Base-by-base conservation (phyloP, 2,113 vertebrate species). In the Callorhinus ursinus region DNA sequence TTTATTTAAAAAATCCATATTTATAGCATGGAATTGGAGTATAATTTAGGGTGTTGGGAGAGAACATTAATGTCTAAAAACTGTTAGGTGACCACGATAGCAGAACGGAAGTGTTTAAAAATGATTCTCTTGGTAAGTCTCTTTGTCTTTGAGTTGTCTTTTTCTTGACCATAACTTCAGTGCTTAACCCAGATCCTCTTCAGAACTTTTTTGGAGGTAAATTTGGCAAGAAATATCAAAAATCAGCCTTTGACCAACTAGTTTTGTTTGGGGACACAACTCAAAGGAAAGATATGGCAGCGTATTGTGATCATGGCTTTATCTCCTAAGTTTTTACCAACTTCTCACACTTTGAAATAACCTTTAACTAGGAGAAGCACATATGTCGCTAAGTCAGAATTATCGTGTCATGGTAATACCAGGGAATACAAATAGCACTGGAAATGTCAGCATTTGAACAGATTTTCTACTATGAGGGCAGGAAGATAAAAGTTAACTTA, bases 321-420 rank as follows among this genome's bases (percentile, higher is more conserved):
- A 97, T 97, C 82, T 97, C 96, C 80, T 49, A 97, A 88, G 61
- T 97, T 92, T 95, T 96, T 59, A 88, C 84, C 93, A 94, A 95
- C 88, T 96, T 93, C 92, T 97, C 86, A 87, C 86, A 97, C 93
- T 97, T 92, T 65, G 82, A 97, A 98, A 96, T 96, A 97, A 97
- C 97, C 88, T 98, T 98, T 97, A 95, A 90, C 76, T 92, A 85
- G 90, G 57, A 98, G 88, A 97, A 90, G 81, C 88, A 87, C 97
- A 97, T 98, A 95, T 96, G 95, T 96, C 69, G 95, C 93, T 96
- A 95, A 97, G 95, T 97, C 90, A 93, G 97, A 97, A 97, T 97
- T 97, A 97, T 87, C 96, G 96, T 67, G 94, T 91, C 97, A 96
- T 90, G 90, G 95, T 95, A 96, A 97, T 97, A 98, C 94, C 92